Conservation (phyloP, 1,140 invertebrate species). For the Euura lappo region DNA sequence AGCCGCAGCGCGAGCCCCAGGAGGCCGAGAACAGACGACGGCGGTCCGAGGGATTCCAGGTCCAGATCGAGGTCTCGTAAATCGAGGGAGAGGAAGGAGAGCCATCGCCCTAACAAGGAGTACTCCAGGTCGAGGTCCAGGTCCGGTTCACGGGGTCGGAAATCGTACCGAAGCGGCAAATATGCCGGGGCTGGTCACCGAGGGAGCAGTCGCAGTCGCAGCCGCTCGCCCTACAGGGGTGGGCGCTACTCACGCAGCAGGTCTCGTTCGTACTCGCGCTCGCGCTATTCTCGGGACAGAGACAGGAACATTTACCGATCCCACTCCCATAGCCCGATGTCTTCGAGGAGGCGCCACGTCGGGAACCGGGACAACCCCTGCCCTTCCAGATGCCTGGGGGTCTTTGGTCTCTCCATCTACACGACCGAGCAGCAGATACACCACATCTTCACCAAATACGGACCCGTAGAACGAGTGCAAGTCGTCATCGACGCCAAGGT, state of each 20-base stretch:
- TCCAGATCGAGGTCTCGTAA: constrained; percentile 53
- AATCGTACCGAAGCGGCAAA: constrained; percentile 48
- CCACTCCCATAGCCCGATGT: constrained; percentile 65
- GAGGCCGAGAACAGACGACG: constrained; percentile 39
- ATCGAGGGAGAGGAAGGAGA: constrained; percentile 45
- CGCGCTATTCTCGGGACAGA: constrained; percentile 52
- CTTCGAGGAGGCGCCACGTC: constrained; percentile 63
- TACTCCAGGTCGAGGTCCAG: constrained; percentile 55
- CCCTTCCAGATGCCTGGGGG: constrained; percentile 88
- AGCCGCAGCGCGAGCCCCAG: constrained; percentile 52
- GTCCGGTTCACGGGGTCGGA: constrained; percentile 48
- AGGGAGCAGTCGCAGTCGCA: constrained; percentile 57
- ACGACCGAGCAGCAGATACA: constrained; percentile 93
- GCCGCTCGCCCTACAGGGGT: constrained; percentile 59
- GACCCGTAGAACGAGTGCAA: constrained; percentile 90
- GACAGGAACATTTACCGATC: constrained; percentile 51
- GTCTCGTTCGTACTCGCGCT: constrained; percentile 59
- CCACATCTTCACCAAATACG: constrained; percentile 92
- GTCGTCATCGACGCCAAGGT: constrained; percentile 96
- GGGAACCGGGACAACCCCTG: constrained; percentile 81
- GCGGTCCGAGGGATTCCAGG: constrained; percentile 46
- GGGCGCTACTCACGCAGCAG: constrained; percentile 60
- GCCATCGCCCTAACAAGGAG: constrained; percentile 46
- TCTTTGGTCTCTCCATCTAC: constrained; percentile 92
- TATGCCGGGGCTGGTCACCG: constrained; percentile 43